Conservation (phyloP, 2,113 vertebrate species). For the Entosphenus tridentatus region DNA sequence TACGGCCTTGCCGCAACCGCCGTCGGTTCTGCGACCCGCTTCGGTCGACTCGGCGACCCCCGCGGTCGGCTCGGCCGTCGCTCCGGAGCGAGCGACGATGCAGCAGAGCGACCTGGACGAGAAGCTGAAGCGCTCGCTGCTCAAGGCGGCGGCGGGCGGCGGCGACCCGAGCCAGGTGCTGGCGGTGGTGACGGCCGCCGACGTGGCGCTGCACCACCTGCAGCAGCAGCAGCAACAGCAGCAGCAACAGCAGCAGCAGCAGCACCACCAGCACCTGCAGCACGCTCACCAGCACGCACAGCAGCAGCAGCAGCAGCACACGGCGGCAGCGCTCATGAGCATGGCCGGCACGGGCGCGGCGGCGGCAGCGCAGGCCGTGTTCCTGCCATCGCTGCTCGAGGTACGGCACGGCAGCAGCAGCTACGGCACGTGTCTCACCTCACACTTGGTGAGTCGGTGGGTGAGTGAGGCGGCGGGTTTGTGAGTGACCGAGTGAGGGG, state of each 20-base stretch:
- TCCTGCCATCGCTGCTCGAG: slow-evolving; percentile 5
- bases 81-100: background rate
- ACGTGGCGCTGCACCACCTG: background rate
- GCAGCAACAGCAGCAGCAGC: background rate
- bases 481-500: too few species aligned
- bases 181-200: background rate
- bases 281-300: too few species aligned
- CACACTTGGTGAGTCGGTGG: too few species aligned
- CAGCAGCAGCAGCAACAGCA: background rate
- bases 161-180: slow-evolving; percentile 1
- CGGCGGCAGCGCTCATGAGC: background rate
- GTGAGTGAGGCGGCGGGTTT: too few species aligned
- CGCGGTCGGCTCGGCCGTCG: background rate
- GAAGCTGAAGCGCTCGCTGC: slow-evolving; percentile 5
- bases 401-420: background rate
- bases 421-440: too few species aligned
- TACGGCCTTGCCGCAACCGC: too few species aligned
- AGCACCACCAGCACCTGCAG: background rate
- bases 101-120: slow-evolving; percentile 6
- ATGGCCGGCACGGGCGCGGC: slow-evolving; percentile 2
- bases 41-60: too few species aligned
- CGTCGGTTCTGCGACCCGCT: background rate
- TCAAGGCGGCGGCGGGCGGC: background rate
- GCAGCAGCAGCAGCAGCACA: background rate
- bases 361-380: background rate